Conservation (phyloP, 2,888 invertebrate genomes). For the Himalopsyche anomala region DNA sequence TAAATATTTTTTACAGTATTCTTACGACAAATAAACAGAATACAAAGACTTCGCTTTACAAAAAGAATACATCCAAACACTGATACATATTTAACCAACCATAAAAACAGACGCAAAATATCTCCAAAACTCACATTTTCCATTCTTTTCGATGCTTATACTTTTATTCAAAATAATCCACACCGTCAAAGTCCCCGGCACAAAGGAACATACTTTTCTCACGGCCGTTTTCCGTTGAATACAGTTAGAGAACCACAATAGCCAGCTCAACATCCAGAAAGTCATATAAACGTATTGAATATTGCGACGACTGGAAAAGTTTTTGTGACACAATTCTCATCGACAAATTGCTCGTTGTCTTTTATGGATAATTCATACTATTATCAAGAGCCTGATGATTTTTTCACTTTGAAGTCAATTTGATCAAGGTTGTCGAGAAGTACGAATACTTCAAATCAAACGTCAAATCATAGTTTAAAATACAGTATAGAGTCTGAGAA, state of each 20-base stretch:
- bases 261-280: neutral
- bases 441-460: too few relatives aligned
- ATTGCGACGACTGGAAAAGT: neutral
- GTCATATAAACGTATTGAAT: neutral
- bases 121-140: neutral
- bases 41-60: neutral
- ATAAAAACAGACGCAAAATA: slow-evolving; percentile 22
- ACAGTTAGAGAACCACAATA: slow-evolving; percentile 16
- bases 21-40: slow-evolving; percentile 13
- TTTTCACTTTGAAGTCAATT: too few relatives aligned
- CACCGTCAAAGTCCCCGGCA: neutral
- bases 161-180: slow-evolving; percentile 26
- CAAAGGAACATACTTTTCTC: slow-evolving; percentile 4
- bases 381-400: too few relatives aligned
- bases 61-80: slow-evolving; percentile 22
- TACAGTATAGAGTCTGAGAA: too few relatives aligned
- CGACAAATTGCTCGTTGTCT: too few relatives aligned
- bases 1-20: neutral
- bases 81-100: slow-evolving; percentile 18
- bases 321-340: too few relatives aligned
- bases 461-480: too few relatives aligned
- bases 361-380: too few relatives aligned
- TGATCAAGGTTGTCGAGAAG: too few relatives aligned
- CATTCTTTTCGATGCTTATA: slow-evolving; percentile 5
- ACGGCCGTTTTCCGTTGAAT: slow-evolving; percentile 21